Evolutionary conservation across 2,888 invertebrate species (phyloP), one percentile per base, ranked within the genome.

Genomic region (Sinopyrophorus schimmeli): DNA sequence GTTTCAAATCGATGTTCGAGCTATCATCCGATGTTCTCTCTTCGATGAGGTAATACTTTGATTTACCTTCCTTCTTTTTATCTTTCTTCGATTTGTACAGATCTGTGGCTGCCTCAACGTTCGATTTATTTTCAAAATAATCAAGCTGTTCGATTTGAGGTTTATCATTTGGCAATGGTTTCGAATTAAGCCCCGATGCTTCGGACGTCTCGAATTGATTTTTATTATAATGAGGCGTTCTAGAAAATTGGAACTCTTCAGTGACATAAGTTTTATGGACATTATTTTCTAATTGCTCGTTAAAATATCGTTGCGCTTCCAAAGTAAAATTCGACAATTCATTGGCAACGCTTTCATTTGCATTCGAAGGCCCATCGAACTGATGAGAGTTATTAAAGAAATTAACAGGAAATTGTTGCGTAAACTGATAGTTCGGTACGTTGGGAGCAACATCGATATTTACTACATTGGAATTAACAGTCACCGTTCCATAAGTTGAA

Each of bases 31-130:
- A 69, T 1, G 69, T 66, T 39, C 73, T 72, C 4, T 77, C 77
- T 35, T 76, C 75, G 20, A 79, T 78, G 24, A 79, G 61, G 34
- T 74, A 75, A 59, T 79, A 79, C 57, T 77, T 79, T 0, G 75
- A 73, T 55, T 75, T 77, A 11, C 72, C 74, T n/a, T 70, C 69
- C 41, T 69, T 69, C 37, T 72, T 76, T 42, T 71, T 71, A 12
- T 69, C 65, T 52, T 69, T 70, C 14, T 55, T 60, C 15, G 39
- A 23, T 26, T 58, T 58, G 14, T 38, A 23, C 7, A 31, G 20
- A 9, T 53, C 53, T 1, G 30, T 15, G 1, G 28, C 5, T 3
- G 38, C 12, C 2, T 41, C 30, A 5, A 11, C 9, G 15, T 41
- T 41, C 3, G 23, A 23, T n/a, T 24, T 11, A 7, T 30, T 35